A percentile compares a stretch with the other conserved stretches of the same genome.
phyloP scores from a whole-genome alignment of 2,888 invertebrate genomes.

The Habrosyne pyritoides region DNA sequence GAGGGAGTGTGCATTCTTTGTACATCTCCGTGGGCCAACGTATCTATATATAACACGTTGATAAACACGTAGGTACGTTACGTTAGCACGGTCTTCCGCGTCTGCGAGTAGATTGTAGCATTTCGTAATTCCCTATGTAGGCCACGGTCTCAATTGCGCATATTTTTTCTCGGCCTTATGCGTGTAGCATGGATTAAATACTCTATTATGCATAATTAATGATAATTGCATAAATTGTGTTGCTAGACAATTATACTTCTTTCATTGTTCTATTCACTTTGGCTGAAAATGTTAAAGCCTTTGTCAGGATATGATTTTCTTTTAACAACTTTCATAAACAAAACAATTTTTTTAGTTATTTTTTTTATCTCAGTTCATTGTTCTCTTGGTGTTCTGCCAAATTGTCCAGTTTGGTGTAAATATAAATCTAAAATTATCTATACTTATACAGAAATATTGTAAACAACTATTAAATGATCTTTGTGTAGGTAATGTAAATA shows the following conservation, averaged over 20 bases:
- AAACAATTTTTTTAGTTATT: background rate
- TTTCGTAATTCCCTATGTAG: conserved; percentile 80
- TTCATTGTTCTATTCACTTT: conserved; percentile 4
- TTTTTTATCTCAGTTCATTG: background rate
- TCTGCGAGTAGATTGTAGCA: conserved; percentile 62
- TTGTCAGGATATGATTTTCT: background rate
- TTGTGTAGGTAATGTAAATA: no score
- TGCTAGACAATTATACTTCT: conserved; percentile 8
- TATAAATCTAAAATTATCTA: background rate
- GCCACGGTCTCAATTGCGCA: conserved; percentile 79
- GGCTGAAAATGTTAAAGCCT: background rate
- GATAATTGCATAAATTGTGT: conserved; percentile 19
- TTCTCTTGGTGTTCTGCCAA: conserved; percentile 6
- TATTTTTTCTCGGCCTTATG: conserved; percentile 60
- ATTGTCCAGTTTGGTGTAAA: background rate
- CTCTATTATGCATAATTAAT: conserved; percentile 29
- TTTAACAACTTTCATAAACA: background rate
- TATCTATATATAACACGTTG: conserved; percentile 77
- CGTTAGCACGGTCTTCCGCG: conserved; percentile 71
- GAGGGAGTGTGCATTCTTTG: conserved; percentile 65
- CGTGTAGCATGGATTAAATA: conserved; percentile 31
- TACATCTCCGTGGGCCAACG: conserved; percentile 61
- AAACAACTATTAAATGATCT: background rate
- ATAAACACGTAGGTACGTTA: conserved; percentile 65
- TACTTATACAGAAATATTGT: background rate